Conservation (phyloP, 2,113 vertebrate genomes). For the Epinephelus moara region DNA sequence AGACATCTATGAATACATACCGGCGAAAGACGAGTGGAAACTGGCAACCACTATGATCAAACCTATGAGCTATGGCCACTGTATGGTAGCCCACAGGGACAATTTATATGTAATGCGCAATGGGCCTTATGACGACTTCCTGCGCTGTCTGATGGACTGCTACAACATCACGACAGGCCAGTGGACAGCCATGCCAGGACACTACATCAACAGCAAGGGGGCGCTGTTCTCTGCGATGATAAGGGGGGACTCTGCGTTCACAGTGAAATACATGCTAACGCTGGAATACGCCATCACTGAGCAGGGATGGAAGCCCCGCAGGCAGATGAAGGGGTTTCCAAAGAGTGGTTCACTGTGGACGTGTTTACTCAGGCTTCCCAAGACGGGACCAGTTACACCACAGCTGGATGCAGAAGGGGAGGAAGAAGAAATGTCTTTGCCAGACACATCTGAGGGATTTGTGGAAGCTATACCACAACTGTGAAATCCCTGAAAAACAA, state of each 20-base stretch:
- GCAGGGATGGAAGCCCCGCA: conserved; percentile 88
- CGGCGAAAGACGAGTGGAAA: conserved; percentile 84
- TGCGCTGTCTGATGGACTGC: conserved; percentile 93
- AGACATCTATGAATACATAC: conserved; percentile 89
- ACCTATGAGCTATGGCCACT: conserved; percentile 94
- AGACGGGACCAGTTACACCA: conserved; percentile 61
- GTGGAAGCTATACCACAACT: conserved; percentile 43
- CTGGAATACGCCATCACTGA: conserved; percentile 88
- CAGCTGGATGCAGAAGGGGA: conserved; percentile 48
- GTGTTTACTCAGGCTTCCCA: conserved; percentile 91
- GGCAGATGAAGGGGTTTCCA: conserved; percentile 92
- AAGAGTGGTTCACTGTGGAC: conserved; percentile 92
- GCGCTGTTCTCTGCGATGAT: conserved; percentile 92
- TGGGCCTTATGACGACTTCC: conserved; percentile 92
- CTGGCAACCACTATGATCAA: conserved; percentile 87
- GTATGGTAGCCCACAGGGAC: conserved; percentile 94
- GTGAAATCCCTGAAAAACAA: conserved; percentile 55
- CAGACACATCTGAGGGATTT: conserved; percentile 54
- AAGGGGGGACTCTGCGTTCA: conserved; percentile 90
- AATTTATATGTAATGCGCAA: conserved; percentile 95
- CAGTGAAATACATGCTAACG: conserved; percentile 92
- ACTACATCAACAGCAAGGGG: conserved; percentile 97
- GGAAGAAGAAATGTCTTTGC: conserved; percentile 57
- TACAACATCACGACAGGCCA: conserved; percentile 91
- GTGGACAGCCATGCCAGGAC: conserved; percentile 91